Evolutionary conservation across 2,888 invertebrate species (phyloP).

Genomic region (Vanessa cardui): DNA sequence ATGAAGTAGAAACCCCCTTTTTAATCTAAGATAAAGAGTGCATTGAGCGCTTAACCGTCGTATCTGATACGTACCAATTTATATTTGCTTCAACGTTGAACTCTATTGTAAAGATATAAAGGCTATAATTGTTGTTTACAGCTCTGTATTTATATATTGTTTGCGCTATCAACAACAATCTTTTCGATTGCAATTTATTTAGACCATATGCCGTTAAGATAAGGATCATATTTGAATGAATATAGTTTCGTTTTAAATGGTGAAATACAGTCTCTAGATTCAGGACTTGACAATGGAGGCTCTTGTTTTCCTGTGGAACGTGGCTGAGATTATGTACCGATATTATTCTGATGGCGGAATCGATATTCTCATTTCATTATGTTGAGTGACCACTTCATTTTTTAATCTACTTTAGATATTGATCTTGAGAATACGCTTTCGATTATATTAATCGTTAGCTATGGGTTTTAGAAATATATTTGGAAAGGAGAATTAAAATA

Average conservation of each 20-base stretch:
- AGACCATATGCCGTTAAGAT: neutral
- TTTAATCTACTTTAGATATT: slow-evolving; percentile 7
- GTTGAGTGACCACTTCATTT: slow-evolving; percentile 33
- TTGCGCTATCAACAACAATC: slow-evolving; percentile 39
- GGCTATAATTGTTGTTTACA: slow-evolving; percentile 5
- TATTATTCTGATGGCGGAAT: slow-evolving; percentile 37
- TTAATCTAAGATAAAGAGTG: slow-evolving; percentile 81
- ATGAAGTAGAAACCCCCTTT: slow-evolving; percentile 60
- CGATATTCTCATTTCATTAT: slow-evolving; percentile 39
- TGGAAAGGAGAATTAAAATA: too few relatives aligned
- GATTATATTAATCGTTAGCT: neutral
- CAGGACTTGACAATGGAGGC: slow-evolving; percentile 73
- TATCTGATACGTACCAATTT: slow-evolving; percentile 48
- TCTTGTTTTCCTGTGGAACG: slow-evolving; percentile 77
- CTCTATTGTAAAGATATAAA: slow-evolving; percentile 10
- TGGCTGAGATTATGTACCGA: slow-evolving; percentile 41
- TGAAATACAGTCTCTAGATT: slow-evolving; percentile 66
- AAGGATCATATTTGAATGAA: slow-evolving; percentile 45
- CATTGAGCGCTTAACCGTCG: slow-evolving; percentile 77
- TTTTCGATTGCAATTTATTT: slow-evolving; percentile 18
- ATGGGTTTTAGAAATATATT: neutral
- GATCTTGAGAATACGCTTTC: neutral
- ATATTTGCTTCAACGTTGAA: neutral
- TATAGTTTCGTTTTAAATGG: slow-evolving; percentile 45
- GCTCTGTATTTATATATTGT: slow-evolving; percentile 36